Evolutionary conservation across 2,888 invertebrate species (phyloP), one percentile per base, ranked within the genome.

Genomic region (Chrysina gloriosa): DNA sequence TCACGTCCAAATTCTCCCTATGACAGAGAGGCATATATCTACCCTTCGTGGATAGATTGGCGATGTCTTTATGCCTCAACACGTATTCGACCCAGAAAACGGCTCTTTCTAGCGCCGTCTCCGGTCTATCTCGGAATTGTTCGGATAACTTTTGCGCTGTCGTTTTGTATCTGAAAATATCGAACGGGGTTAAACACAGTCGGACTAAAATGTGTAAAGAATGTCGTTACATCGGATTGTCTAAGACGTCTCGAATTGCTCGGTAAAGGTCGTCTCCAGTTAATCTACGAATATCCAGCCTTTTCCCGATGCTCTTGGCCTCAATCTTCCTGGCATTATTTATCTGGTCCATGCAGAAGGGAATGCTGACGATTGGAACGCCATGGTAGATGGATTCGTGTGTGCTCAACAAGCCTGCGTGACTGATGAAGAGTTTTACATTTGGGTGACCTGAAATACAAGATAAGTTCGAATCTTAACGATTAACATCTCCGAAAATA

Each of bases 261-360:
- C 69, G 58, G 3, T 69, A 66, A 0, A 80, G 39, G 3, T 47
- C 39, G 0, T 74, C 73, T 34, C 67, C 63, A 2, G 73, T 77
- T 19, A 77, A 36, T 5, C 72, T 72, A 2, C 48, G 4, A 23
- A 74, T 72, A 63, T 75, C 71, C 16, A 79, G 34, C 5, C 34
- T 69, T 6, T 71, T 39, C 4, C 75, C 79, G 23, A 75, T 68
- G 16, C 78, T 78, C 11, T 73, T 70, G 1, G 72, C 61, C 31
- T 73, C 74, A 2, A 80, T 74, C 65, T 77, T 78, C 7, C 64
- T 63, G 48, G 77, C 74, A 67, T 80, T 82, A 16, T 73, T 65
- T 16, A 72, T 67, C 66, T 82, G 81, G 68, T 82, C 82, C 0
- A 72, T 68, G 54, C 76, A 77, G 25, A 81, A 71, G 2, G 82